Evolutionary conservation across 2,113 vertebrate genomes (phyloP).

Genomic region (Centrocercus urophasianus): DNA sequence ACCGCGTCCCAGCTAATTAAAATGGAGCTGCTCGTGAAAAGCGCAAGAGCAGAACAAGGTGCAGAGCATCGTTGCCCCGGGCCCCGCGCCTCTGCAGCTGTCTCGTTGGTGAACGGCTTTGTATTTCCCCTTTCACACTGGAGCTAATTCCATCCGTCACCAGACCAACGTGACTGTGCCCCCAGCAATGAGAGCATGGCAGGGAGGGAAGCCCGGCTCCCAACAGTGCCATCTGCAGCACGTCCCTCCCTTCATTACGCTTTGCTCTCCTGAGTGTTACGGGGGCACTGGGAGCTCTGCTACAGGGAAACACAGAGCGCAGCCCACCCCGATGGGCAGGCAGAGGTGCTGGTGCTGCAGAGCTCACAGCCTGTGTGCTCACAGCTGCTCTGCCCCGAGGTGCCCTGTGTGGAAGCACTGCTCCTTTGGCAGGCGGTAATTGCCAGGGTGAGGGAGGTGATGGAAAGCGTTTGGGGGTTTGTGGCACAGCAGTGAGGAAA

Average conservation of each 20-base stretch:
- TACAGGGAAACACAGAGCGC: too few species aligned
- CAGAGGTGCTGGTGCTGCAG: too few species aligned
- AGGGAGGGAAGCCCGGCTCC: background rate
- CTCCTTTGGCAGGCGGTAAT: background rate
- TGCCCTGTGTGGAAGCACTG: background rate
- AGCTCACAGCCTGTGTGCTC: background rate
- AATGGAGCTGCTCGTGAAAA: constrained; percentile 16
- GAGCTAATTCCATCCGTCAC: constrained; percentile 44
- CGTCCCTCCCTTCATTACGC: background rate
- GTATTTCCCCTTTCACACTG: background rate
- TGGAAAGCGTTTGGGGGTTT: background rate
- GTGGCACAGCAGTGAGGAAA: background rate
- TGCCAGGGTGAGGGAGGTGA: background rate
- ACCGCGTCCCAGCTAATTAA: constrained; percentile 51
- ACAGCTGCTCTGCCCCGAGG: background rate
- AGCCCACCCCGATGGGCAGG: too few species aligned
- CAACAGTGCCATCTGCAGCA: background rate
- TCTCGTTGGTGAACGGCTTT: background rate
- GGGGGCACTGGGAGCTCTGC: background rate
- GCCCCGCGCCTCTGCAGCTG: background rate
- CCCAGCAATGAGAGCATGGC: background rate
- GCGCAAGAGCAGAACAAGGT: background rate
- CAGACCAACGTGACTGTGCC: constrained; percentile 19
- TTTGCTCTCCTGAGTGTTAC: background rate
- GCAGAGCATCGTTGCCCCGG: background rate